A percentile compares a stretch with the other conserved stretches of the same genome.
Conservation (phyloP, 1,140 invertebrate genomes). For the Episyrphus balteatus region DNA sequence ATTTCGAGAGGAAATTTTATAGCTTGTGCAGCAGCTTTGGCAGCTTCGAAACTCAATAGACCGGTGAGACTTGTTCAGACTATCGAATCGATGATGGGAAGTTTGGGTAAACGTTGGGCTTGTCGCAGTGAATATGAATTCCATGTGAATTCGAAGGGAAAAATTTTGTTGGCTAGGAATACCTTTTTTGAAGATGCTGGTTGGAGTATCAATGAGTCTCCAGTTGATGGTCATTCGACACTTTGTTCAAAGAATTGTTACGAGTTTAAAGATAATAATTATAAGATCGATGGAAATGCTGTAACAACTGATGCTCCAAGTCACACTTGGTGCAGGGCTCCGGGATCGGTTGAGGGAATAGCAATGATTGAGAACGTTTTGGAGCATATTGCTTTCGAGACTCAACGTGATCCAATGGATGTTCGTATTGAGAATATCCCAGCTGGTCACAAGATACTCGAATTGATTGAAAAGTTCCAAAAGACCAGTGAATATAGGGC, state of each 20-base stretch:
- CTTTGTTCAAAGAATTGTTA: slow-evolving; percentile 48
- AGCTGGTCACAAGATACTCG: slow-evolving; percentile 31
- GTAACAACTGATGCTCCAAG: slow-evolving; percentile 51
- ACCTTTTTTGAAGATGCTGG: slow-evolving; percentile 55
- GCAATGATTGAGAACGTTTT: slow-evolving; percentile 67
- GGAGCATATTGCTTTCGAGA: slow-evolving; percentile 61
- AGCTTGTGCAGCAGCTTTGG: slow-evolving; percentile 50
- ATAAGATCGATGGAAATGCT: slow-evolving; percentile 42
- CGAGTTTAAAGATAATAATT: slow-evolving; percentile 36
- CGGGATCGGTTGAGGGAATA: slow-evolving; percentile 52
- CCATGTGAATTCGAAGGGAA: slow-evolving; percentile 52
- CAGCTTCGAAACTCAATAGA: slow-evolving; percentile 45
- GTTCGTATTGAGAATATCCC: slow-evolving; percentile 53
- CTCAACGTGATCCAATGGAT: slow-evolving; percentile 56
- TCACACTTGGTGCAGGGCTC: slow-evolving; percentile 50
- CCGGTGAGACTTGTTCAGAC: slow-evolving; percentile 53
- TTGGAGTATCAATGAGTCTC: slow-evolving; percentile 45
- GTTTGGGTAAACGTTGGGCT: slow-evolving; percentile 50
- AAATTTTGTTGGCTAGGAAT: slow-evolving; percentile 53
- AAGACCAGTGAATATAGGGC: slow-evolving; percentile 39
- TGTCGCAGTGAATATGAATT: slow-evolving; percentile 42
- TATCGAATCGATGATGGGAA: slow-evolving; percentile 53
- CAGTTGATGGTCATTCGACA: slow-evolving; percentile 30
- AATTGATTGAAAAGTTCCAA: slow-evolving; percentile 27
- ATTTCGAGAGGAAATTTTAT: slow-evolving; percentile 45